phyloP scores from a whole-genome alignment of 2,888 invertebrate genomes.

The Pteria penguin region DNA sequence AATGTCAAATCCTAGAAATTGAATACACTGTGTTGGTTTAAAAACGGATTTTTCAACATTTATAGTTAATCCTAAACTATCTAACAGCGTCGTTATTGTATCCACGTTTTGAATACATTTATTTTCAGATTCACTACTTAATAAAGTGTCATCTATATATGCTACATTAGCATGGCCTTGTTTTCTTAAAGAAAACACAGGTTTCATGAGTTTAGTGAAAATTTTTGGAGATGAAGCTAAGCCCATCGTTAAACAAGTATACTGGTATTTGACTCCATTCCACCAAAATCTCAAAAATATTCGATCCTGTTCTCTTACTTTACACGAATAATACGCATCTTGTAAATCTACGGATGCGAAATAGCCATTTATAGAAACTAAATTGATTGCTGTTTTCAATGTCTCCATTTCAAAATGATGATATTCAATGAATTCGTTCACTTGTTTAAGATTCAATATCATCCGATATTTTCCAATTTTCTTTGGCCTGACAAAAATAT shows the following conservation, averaged over 20 bases:
- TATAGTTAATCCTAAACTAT: conserved; percentile 35
- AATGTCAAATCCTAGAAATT: conserved; percentile 34
- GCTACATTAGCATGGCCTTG: conserved; percentile 35
- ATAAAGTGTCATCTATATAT: conserved; percentile 41
- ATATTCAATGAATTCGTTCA: conserved; percentile 17
- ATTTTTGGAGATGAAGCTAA: conserved; percentile 42
- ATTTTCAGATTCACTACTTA: not conserved
- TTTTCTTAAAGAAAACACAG: conserved; percentile 43
- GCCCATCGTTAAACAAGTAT: conserved; percentile 49
- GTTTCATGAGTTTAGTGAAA: conserved; percentile 51
- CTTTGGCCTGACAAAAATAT: conserved; percentile 6
- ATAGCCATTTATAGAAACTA: conserved; percentile 33
- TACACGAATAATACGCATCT: conserved; percentile 48
- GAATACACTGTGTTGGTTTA: conserved; percentile 31
- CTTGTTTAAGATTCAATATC: conserved; percentile 7
- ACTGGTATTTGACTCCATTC: conserved; percentile 36
- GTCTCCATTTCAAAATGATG: conserved; percentile 42
- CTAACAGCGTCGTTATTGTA: conserved; percentile 23
- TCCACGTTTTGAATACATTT: conserved; percentile 22
- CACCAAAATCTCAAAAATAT: conserved; percentile 47
- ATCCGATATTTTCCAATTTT: conserved; percentile 18
- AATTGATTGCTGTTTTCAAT: conserved; percentile 34
- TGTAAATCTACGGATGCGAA: conserved; percentile 44
- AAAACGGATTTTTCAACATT: conserved; percentile 44
- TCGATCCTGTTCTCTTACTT: conserved; percentile 19